These are phyloP conservation scores for Tamias sibiricus DNA, from an alignment of 2,113 vertebrate species.

Conservation along the genomic window DNA sequence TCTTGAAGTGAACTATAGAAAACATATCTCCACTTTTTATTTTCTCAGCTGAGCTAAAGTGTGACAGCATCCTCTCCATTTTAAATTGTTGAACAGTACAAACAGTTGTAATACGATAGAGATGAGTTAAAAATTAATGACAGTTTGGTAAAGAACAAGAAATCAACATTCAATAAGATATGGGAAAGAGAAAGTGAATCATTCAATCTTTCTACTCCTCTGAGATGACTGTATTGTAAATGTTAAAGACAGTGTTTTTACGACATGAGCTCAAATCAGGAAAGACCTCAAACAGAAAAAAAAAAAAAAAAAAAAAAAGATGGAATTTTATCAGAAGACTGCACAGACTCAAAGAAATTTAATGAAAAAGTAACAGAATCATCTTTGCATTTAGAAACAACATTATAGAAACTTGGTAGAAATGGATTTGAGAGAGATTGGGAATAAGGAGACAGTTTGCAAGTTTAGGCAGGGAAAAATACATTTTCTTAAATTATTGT, in stretches of 20 bases:
- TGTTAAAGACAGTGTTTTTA: not conserved
- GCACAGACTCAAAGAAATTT: not conserved
- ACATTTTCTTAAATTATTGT: not conserved
- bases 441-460: not conserved
- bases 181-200: not conserved
- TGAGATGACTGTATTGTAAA: not conserved
- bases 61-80: not conserved
- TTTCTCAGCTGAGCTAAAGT: constrained; percentile 15
- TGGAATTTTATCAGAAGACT: not conserved
- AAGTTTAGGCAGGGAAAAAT: not conserved
- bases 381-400: not conserved
- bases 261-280: not conserved
- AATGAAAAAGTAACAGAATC: not conserved
- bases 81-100: constrained; percentile 13
- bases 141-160: not conserved
- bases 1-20: not conserved
- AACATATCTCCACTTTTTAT: not conserved
- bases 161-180: not conserved
- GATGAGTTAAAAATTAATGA: not conserved
- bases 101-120: not conserved
- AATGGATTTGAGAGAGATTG: not conserved
- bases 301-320: not conserved
- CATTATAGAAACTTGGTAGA: not conserved
- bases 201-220: not conserved
- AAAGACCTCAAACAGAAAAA: not conserved